Percentiles rank a stretch among this genome's conserved stretches.
Conservation (phyloP, 2,797 vertebrate genomes). For the Propithecus deckenii region DNA sequence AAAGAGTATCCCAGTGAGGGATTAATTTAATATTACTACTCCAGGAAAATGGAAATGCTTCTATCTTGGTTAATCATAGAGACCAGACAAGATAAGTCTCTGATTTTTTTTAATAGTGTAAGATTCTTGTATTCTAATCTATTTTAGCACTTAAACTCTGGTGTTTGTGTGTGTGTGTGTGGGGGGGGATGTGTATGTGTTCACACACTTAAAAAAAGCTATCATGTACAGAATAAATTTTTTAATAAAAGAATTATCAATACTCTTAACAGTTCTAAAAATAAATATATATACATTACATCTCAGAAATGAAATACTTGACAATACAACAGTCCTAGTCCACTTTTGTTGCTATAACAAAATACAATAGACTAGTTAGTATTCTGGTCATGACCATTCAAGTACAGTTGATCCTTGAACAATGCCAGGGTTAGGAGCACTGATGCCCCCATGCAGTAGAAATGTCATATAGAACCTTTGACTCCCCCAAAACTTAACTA, state of each 20-base stretch:
- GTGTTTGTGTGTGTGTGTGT: not conserved
- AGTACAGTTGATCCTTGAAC: not conserved
- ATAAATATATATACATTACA: not conserved
- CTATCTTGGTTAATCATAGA: not conserved
- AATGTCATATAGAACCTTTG: not conserved
- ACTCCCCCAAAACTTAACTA: not conserved
- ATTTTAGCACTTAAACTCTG: not conserved
- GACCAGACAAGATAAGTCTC: not conserved
- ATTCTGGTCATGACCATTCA: not conserved
- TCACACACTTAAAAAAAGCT: not conserved
- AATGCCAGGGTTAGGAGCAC: not conserved
- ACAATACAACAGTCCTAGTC: not conserved
- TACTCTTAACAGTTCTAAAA: not conserved
- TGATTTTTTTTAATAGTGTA: not conserved
- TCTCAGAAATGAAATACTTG: not conserved
- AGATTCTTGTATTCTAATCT: not conserved
- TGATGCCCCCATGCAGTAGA: not conserved
- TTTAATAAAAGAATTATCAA: not conserved
- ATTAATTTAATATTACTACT: not conserved
- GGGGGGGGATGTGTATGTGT: not conserved
- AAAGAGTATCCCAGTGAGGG: fast-evolving
- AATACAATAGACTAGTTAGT: not conserved
- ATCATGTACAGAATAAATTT: not conserved
- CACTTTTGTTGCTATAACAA: not conserved
- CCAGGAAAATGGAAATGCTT: not conserved